A percentile compares a stretch with the other conserved stretches of the same genome.
Evolutionary conservation across 2,888 invertebrate species (phyloP).

Genomic region (Sarcophaga subvicina): DNA sequence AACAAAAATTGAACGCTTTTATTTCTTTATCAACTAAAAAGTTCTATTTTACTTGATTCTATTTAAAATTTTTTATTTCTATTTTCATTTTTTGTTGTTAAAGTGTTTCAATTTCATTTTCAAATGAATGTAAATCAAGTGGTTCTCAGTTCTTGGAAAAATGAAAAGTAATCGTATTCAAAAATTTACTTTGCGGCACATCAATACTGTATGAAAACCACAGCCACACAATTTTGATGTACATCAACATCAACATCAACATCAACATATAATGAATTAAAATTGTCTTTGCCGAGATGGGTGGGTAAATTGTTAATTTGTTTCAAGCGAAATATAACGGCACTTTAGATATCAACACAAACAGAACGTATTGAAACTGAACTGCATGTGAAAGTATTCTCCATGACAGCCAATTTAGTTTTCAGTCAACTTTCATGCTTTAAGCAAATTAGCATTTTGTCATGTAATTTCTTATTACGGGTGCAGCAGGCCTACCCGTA

Average conservation of each 20-base stretch:
- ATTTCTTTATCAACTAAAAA: constrained; percentile 45
- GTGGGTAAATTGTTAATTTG: neutral
- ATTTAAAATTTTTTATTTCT: neutral
- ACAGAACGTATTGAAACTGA: too few relatives aligned
- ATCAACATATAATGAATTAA: neutral
- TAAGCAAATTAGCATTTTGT: too few relatives aligned
- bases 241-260: constrained; percentile 5
- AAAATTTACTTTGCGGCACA: neutral
- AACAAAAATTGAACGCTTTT: constrained; percentile 23
- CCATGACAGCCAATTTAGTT: too few relatives aligned
- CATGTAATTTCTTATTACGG: too few relatives aligned
- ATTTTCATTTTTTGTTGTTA: neutral
- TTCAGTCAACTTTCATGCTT: too few relatives aligned
- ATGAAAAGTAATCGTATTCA: neutral
- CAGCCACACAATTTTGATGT: constrained; percentile 23
- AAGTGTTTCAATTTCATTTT: neutral
- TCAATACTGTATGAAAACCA: neutral
- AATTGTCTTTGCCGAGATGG: neutral
- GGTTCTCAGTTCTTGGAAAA: constrained; percentile 25
- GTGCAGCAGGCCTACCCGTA: too few relatives aligned
- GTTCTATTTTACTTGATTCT: neutral
- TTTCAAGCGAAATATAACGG: too few relatives aligned
- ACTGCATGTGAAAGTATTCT: too few relatives aligned
- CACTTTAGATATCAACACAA: too few relatives aligned
- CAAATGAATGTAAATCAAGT: constrained; percentile 58